A percentile compares a stretch with the other conserved stretches of the same genome.
Conservation (phyloP, 2,113 vertebrate genomes). For the Asarcornis scutulata region DNA sequence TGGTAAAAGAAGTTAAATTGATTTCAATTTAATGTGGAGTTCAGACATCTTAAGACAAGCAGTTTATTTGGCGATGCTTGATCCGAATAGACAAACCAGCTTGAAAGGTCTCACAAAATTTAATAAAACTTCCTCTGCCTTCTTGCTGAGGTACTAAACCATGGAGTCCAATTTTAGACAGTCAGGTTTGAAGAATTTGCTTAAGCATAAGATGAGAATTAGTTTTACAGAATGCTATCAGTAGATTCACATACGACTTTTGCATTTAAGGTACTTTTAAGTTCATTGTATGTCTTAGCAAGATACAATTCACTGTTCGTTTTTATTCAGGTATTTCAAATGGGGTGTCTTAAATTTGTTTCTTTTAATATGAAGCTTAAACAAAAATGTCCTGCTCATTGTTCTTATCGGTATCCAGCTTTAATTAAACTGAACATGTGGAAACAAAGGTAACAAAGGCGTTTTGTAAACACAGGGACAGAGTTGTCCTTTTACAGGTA, state of each 20-base stretch:
- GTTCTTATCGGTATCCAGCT: neutral
- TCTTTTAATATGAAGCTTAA: neutral
- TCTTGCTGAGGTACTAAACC: neutral
- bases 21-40: neutral
- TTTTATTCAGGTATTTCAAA: neutral
- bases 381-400: neutral
- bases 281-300: neutral
- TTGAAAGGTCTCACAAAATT: neutral
- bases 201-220: no score
- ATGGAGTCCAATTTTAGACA: neutral
- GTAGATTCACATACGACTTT: neutral
- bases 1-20: neutral
- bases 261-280: neutral
- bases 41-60: neutral
- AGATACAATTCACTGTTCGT: neutral
- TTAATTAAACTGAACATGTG: neutral
- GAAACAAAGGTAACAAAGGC: neutral
- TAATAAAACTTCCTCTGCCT: neutral
- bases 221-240: neutral
- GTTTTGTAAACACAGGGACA: neutral
- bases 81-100: neutral
- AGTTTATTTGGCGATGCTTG: neutral
- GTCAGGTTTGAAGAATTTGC: neutral
- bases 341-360: neutral
- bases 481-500: neutral